Percentiles rank a stretch among this genome's conserved stretches.
These are phyloP conservation scores for Stichopus horrens DNA, from an alignment of 53 echinoderm and acorn worm species.

Conservation along the genomic window DNA sequence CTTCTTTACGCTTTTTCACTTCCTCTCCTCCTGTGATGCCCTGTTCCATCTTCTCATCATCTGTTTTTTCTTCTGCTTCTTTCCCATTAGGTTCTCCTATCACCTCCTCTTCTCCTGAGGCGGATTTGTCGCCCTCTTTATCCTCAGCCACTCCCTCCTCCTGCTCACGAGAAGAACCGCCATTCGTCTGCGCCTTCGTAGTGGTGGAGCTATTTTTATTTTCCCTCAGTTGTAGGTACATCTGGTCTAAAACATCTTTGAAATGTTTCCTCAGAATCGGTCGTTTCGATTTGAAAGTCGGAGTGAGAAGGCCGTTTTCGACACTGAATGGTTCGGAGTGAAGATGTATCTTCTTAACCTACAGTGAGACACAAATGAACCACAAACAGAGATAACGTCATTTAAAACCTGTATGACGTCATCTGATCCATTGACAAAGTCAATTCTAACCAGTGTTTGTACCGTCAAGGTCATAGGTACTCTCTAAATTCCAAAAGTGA, in stretches of 20 bases:
- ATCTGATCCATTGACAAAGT: too few relatives aligned
- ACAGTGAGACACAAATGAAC: neutral
- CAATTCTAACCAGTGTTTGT: too few relatives aligned
- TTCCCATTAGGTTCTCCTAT: neutral
- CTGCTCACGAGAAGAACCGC: neutral
- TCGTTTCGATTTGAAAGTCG: conserved; percentile 87
- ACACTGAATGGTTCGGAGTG: conserved; percentile 68
- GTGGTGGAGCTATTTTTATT: neutral
- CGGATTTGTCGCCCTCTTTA: neutral
- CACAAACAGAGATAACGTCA: too few relatives aligned
- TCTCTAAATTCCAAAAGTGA: too few relatives aligned
- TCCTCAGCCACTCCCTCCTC: neutral
- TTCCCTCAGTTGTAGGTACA: conserved; percentile 48
- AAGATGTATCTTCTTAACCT: conserved; percentile 70
- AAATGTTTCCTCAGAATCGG: conserved; percentile 56
- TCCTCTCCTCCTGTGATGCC: neutral
- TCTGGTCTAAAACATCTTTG: conserved; percentile 33
- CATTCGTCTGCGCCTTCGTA: neutral
- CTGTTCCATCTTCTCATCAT: neutral
- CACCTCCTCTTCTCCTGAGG: too few relatives aligned
- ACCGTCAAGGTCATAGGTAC: too few relatives aligned
- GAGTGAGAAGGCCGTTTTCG: conserved; percentile 85
- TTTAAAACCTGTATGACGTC: too few relatives aligned
- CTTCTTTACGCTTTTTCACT: neutral
- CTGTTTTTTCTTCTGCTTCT: neutral